Base-by-base conservation (phyloP, 30 jellyfish, hydroid and myxozoan species). In the Aurelia coerulea region DNA sequence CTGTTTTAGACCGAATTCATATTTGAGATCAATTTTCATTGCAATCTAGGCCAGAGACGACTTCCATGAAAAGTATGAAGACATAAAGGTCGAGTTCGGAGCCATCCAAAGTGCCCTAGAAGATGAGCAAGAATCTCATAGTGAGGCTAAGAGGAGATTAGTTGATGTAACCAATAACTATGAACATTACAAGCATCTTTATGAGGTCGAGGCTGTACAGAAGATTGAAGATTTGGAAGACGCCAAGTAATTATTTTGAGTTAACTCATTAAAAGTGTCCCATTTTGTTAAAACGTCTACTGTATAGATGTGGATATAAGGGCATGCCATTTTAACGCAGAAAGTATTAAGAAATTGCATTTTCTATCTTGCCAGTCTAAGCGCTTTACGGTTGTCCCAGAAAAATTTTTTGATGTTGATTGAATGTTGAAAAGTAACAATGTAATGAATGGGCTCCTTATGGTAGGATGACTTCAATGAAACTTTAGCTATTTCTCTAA, bases 171-270 rank as follows among this genome's bases (percentile, higher is more conserved):
- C 93, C 12, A 84, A 84, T 37, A 77, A 84, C 41, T 67, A 56
- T 67, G 93, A 84, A 65, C 93, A 84, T 59, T 50, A 73, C 63
- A 84, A 64, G 76, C 87, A 84, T 65, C 82, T 84, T 42, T 84
- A 84, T 65, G 93, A 84, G 72, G 93, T 84, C 74, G 93, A 84
- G 93, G 93, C 93, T 73, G 83, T 84, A 56, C 93, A 73, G 88
- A 84, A 84, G 79, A 84, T 84, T 50, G 93, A 84, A 50, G 93
- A 84, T 19, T 72, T 84, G 17, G 93, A 84, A 63, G 93, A 84
- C 68, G 75, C 80, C 46, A 84, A 84, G 93, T 84, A 63, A 73
- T 39, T 46, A 9, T 46, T 1, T 1, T 46, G 56, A 9, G 56
- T 46, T 9, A 9, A 37, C 49, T 37, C 49, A 37, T 5, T 37